A percentile compares a stretch with the other conserved stretches of the same genome.
phyloP scores from a whole-genome alignment of 64 coral and sea anemone species.

The Acropora tenuis region DNA sequence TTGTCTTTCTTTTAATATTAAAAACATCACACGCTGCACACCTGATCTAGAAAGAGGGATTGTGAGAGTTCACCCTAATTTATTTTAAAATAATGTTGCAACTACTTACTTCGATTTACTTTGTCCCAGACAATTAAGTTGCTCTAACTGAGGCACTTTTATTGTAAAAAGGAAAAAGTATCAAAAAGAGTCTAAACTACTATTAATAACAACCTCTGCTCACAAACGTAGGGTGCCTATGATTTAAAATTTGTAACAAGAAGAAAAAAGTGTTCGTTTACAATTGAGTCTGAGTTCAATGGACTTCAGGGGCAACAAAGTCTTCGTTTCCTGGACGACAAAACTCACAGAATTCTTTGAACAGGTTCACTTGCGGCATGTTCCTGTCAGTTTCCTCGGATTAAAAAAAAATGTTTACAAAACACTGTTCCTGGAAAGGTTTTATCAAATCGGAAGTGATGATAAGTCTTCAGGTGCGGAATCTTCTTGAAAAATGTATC shows the following conservation, averaged over 20 bases:
- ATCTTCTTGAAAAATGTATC: slow-evolving; percentile 28
- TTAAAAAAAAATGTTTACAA: slow-evolving; percentile 27
- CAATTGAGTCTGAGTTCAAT: slow-evolving; percentile 5
- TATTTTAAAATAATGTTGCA: slow-evolving; percentile 8
- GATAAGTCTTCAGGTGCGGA: not conserved
- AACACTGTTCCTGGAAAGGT: no score
- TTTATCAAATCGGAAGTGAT: no score
- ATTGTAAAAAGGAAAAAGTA: not conserved
- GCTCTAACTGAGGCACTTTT: not conserved
- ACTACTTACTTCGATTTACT: not conserved
- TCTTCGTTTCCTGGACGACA: no score
- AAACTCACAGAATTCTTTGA: slow-evolving; percentile 50
- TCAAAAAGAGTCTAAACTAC: not conserved
- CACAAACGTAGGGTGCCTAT: not conserved
- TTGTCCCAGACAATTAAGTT: not conserved
- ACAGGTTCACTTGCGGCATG: slow-evolving; percentile 22
- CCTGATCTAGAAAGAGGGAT: not conserved
- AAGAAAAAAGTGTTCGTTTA: not conserved
- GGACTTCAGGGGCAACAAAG: not conserved
- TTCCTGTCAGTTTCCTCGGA: slow-evolving; percentile 13
- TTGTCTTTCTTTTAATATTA: not conserved
- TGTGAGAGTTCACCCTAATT: slow-evolving; percentile 5
- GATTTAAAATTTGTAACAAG: not conserved
- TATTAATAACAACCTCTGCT: not conserved
- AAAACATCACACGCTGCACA: not conserved